A percentile compares a stretch with the other conserved stretches of the same genome.
Conservation (phyloP, 2,113 vertebrate species). For the Pleuronectes platessa region DNA sequence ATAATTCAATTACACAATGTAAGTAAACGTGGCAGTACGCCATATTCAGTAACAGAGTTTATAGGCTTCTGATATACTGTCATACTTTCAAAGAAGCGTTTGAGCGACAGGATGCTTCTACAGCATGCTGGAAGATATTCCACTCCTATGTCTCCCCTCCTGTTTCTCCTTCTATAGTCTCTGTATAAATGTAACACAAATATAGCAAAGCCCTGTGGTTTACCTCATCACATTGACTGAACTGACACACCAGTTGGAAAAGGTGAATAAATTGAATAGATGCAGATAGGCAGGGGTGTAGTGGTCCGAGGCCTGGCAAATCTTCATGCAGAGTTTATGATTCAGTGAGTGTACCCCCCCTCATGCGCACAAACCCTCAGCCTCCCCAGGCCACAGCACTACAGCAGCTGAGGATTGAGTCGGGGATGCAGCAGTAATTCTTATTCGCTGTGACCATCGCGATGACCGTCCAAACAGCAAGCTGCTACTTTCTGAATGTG, state of each 20-base stretch:
- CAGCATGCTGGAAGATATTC: neutral
- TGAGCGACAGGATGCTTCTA: neutral
- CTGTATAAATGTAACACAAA: neutral
- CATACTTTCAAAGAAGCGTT: neutral
- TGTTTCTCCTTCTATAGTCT: neutral
- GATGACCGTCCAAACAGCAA: neutral
- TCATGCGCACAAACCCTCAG: neutral
- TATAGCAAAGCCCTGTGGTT: neutral
- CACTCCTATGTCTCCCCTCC: neutral
- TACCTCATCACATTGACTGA: neutral
- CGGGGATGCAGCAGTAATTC: constrained; percentile 20
- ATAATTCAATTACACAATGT: constrained; percentile 37
- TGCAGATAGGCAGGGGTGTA: neutral
- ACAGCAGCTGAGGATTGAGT: constrained; percentile 20
- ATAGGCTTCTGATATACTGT: neutral
- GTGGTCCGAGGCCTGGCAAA: neutral
- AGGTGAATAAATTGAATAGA: constrained; percentile 5
- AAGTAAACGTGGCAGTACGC: constrained; percentile 9
- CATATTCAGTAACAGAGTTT: constrained; percentile 15
- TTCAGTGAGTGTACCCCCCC: neutral
- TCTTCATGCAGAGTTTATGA: neutral
- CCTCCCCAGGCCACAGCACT: neutral
- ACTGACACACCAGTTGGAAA: neutral
- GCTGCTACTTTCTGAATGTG: neutral
- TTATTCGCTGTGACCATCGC: neutral